Percentiles rank a stretch among this genome's conserved stretches.
Evolutionary conservation across 2,888 invertebrate species (phyloP).

Genomic region (Caenorhabditis angaria): DNA sequence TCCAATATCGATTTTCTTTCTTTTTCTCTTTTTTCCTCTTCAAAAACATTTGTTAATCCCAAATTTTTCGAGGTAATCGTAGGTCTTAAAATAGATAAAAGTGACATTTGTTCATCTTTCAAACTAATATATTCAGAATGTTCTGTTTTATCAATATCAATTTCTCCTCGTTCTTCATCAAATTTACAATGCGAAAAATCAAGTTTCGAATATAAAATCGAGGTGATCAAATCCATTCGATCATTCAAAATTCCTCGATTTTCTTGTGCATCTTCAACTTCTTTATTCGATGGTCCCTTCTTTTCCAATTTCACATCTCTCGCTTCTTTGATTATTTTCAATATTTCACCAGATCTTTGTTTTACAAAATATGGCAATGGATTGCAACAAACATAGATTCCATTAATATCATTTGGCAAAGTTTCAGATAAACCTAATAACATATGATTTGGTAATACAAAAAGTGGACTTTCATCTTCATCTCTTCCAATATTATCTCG

Average conservation of each 20-base stretch:
- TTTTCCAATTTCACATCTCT: slow-evolving; percentile 58
- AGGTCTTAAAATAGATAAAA: slow-evolving; percentile 26
- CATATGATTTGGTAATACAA: slow-evolving; percentile 95
- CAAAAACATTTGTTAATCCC: not conserved
- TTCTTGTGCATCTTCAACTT: slow-evolving; percentile 32
- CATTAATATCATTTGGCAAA: slow-evolving; percentile 74
- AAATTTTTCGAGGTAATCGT: not conserved
- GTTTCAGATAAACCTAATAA: slow-evolving; percentile 85
- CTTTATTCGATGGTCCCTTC: slow-evolving; percentile 23
- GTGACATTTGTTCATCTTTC: slow-evolving; percentile 15
- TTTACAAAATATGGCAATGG: slow-evolving; percentile 86
- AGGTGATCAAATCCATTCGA: slow-evolving; percentile 30
- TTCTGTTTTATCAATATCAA: slow-evolving; percentile 25
- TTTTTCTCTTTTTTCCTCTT: slow-evolving; percentile 6
- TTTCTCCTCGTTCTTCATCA: slow-evolving; percentile 55
- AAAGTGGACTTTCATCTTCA: slow-evolving; percentile 91
- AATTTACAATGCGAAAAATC: slow-evolving; percentile 54
- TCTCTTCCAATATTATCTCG: slow-evolving; percentile 84
- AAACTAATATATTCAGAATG: slow-evolving; percentile 6
- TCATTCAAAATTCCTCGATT: slow-evolving; percentile 31
- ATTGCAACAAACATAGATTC: slow-evolving; percentile 89
- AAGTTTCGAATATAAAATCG: slow-evolving; percentile 37
- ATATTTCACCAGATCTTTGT: slow-evolving; percentile 52
- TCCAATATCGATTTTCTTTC: slow-evolving; percentile 10
- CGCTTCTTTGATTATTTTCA: slow-evolving; percentile 56